A percentile compares a stretch with the other conserved stretches of the same genome.
Evolutionary conservation across 53 echinoderm and acorn worm species (phyloP).

Genomic region (Apostichopus leukothele): DNA sequence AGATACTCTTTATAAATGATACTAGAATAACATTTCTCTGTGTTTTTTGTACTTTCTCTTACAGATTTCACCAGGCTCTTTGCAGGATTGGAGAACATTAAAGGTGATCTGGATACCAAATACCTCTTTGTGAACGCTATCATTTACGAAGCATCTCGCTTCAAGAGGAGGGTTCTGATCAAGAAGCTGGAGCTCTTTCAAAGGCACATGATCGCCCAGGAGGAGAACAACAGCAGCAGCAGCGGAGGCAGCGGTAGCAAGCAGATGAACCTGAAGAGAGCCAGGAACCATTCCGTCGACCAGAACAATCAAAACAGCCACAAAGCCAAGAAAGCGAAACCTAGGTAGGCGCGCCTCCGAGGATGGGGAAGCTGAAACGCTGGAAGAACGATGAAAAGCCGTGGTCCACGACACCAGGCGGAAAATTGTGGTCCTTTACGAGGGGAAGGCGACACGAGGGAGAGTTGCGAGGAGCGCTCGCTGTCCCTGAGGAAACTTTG

Average conservation of each 20-base stretch:
- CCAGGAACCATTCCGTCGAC: conserved; percentile 17
- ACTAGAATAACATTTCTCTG: no score
- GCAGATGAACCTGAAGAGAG: conserved; percentile 3
- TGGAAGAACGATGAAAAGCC: background rate
- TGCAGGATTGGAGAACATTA: conserved; percentile 68
- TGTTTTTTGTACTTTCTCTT: background rate
- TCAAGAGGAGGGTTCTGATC: conserved; percentile 80
- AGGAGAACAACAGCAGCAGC: conserved; percentile 45
- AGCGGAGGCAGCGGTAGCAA: background rate
- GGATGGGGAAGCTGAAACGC: no score
- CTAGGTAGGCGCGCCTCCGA: background rate
- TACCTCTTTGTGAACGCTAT: conserved; percentile 92
- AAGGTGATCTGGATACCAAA: conserved; percentile 84
- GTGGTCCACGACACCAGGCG: background rate
- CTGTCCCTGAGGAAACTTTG: no score
- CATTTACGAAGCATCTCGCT: conserved; percentile 90
- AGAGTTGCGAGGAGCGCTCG: background rate
- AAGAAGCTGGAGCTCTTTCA: conserved; percentile 76
- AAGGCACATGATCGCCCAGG: conserved; percentile 63
- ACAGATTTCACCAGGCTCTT: conserved; percentile 83
- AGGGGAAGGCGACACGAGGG: background rate
- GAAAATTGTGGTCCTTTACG: background rate
- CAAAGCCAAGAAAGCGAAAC: conserved; percentile 36
- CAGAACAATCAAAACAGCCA: conserved; percentile 21
- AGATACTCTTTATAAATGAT: no score